These are phyloP conservation scores for Struthidea cinerea DNA, from an alignment of 2,113 vertebrate species.

Conservation along the genomic window DNA sequence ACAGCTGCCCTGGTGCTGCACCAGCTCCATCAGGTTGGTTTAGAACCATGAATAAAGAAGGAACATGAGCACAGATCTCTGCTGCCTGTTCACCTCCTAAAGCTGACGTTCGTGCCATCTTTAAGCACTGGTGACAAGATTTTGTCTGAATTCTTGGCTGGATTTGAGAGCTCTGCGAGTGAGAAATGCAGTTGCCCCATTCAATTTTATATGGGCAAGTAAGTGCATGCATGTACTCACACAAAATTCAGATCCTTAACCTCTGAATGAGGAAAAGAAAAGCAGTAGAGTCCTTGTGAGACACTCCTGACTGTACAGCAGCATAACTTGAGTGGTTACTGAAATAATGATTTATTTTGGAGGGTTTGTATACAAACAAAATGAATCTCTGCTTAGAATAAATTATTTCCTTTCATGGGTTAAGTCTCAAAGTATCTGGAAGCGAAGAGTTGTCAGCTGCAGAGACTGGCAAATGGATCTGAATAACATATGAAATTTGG, in stretches of 20 bases:
- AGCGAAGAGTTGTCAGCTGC: constrained; percentile 4
- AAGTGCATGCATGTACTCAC: background rate
- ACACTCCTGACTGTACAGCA: background rate
- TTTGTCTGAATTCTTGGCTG: background rate
- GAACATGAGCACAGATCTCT: background rate
- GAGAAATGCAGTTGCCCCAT: background rate
- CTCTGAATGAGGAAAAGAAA: background rate
- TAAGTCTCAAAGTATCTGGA: background rate
- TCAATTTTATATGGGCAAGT: background rate
- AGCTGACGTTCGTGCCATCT: background rate
- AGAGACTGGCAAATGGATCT: constrained; percentile 30
- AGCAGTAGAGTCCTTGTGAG: background rate
- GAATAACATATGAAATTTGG: constrained; percentile 26
- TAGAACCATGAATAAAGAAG: background rate
- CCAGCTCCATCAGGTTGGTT: background rate
- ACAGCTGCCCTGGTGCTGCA: background rate
- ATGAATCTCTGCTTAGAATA: background rate
- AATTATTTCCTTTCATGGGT: background rate
- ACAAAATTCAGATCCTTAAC: background rate
- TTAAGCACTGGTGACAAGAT: background rate
- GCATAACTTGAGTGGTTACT: background rate
- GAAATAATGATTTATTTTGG: background rate
- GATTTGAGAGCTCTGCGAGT: background rate
- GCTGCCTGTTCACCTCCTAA: background rate
- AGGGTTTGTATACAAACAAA: background rate